Base-by-base conservation (phyloP, 37 sponge, comb jelly and placozoan genomes). In the Spongilla lacustris region DNA sequence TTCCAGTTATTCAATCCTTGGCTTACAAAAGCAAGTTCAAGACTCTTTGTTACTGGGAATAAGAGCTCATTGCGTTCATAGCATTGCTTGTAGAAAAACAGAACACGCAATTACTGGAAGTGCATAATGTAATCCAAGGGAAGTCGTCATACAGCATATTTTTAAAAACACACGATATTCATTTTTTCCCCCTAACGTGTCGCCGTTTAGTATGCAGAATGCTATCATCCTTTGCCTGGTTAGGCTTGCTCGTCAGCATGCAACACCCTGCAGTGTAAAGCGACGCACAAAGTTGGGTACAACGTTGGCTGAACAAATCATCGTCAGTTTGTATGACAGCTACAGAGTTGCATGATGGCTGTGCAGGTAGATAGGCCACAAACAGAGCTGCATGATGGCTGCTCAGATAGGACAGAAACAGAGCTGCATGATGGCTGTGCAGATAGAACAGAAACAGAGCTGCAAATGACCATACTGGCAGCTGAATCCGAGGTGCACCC, bases 1-100 rank as follows among this genome's bases (percentile, higher is more conserved):
- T 81, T 84, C 76, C 77, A 79, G 33, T 81, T 78, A 22, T 27
- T 27, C 31, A 86, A 79, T 30, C 86, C 86, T 67, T 30, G 25
- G 28, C 26, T 67, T n/a, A 82, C 31, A 66, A 86, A 86, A 33
- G 26, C 36, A 80, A 58, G 58, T 58, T 58, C 58, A 58, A 58
- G 58, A 58, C 11, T 58, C 58, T 58, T 58, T 17, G 21, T 58
- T 58, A 58, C 58, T 58, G 58, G 58, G 58, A 58, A 58, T 58
- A 17, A 58, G 14, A 58, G 58, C 58, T 58, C 58, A 58, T 58
- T 58, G 58, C 58, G 58, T 58, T 58, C 58, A 58, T 58, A 58
- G 58, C 14, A 58, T 58, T 19, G 58, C 58, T 58, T 58, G 58
- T 17, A 58, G 58, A 58, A 58, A 58, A 58, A 58, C 21, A 58